A percentile compares a stretch with the other conserved stretches of the same genome.
Evolutionary conservation across 2,888 invertebrate species (phyloP).

Genomic region (Ennomos quercinarius): DNA sequence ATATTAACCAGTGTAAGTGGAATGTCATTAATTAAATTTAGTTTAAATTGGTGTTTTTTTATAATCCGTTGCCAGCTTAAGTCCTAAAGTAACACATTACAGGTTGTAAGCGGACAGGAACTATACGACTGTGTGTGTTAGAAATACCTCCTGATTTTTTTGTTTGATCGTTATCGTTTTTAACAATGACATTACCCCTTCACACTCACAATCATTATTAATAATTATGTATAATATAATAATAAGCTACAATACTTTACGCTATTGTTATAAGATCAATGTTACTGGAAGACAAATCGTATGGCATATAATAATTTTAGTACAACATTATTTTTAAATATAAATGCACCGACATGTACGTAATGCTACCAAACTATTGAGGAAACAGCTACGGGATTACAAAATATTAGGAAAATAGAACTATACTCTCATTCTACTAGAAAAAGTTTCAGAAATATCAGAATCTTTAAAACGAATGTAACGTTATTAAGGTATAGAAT

Average conservation of each 20-base stretch:
- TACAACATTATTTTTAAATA: constrained; percentile 73
- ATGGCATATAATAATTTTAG: constrained; percentile 83
- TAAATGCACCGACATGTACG: constrained; percentile 79
- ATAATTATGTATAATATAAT: constrained; percentile 73
- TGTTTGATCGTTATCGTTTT: constrained; percentile 17
- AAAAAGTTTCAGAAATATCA: constrained; percentile 73
- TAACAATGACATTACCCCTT: constrained; percentile 61
- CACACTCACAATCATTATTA: constrained; percentile 56
- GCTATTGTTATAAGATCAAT: constrained; percentile 83
- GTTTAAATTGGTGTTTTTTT: constrained; percentile 34
- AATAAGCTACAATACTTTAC: constrained; percentile 83
- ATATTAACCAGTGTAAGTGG: constrained; percentile 67
- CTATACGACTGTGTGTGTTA: too few species aligned
- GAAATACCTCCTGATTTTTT: background rate
- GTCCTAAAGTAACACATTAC: too few species aligned
- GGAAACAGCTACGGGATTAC: constrained; percentile 71
- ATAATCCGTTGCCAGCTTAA: background rate
- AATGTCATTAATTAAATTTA: constrained; percentile 57
- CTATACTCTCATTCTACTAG: constrained; percentile 70
- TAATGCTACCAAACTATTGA: constrained; percentile 78
- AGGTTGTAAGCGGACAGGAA: too few species aligned
- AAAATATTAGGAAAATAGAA: constrained; percentile 83
- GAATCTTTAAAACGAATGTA: constrained; percentile 45
- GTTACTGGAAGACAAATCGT: constrained; percentile 86
- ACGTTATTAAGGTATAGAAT: constrained; percentile 30